Evolutionary conservation across 2,797 vertebrate genomes (phyloP).

Genomic region (Peromyscus eremicus): DNA sequence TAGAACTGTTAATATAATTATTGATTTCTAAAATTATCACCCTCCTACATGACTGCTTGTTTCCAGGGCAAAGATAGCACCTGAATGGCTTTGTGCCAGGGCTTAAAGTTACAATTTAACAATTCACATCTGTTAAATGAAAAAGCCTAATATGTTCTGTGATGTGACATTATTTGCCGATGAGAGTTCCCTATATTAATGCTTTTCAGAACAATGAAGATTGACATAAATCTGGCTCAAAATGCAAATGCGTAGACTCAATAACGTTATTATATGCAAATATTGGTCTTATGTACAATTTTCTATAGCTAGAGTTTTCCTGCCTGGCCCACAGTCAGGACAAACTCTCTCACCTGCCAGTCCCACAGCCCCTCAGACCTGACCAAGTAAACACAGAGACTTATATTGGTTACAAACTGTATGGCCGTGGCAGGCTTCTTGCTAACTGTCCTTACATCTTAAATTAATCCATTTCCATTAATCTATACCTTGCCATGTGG

Average conservation of each 20-base stretch:
- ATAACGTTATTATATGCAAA: not conserved
- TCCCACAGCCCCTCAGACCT: no score
- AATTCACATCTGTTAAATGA: slow-evolving; percentile 24
- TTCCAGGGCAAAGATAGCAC: not conserved
- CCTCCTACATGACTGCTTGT: not conserved
- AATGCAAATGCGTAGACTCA: not conserved
- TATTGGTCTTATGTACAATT: not conserved
- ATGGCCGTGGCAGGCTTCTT: no score
- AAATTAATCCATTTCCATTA: no score
- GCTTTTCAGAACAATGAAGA: not conserved
- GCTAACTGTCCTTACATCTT: no score
- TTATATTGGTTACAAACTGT: no score
- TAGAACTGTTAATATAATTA: not conserved
- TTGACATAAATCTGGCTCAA: not conserved
- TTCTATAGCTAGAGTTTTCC: no score
- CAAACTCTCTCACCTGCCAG: no score
- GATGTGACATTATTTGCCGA: not conserved
- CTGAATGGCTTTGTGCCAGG: not conserved
- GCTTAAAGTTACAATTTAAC: not conserved
- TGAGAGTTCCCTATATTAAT: not conserved
- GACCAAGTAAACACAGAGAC: no score
- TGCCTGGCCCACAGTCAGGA: no score
- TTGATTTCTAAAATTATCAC: not conserved
- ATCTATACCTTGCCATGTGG: no score
- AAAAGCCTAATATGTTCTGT: not conserved